Conservation (phyloP, 2,797 vertebrate genomes). For the Helarctos malayanus region DNA sequence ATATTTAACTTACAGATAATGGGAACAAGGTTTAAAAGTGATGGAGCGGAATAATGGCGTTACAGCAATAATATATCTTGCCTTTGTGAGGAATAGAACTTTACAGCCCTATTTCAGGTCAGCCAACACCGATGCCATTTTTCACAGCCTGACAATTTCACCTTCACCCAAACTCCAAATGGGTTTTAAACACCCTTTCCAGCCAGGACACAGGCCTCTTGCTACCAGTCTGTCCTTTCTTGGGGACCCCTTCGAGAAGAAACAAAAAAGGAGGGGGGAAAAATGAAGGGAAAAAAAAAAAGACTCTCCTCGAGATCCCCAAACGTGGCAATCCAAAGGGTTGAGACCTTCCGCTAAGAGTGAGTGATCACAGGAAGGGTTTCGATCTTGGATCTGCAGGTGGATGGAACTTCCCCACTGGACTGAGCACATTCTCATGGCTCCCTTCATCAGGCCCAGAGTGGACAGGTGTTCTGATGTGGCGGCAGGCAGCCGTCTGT, state of each 20-base stretch:
- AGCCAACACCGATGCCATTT: constrained; percentile 90
- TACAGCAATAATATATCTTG: constrained; percentile 93
- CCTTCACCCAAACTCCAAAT: constrained; percentile 90
- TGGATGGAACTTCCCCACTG: background rate
- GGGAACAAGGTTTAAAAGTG: constrained; percentile 94
- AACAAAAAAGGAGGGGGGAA: background rate
- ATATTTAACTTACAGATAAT: constrained; percentile 94
- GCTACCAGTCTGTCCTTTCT: constrained; percentile 7
- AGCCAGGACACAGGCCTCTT: constrained; percentile 80
- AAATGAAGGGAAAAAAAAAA: background rate
- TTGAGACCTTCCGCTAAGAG: background rate
- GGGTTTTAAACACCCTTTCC: constrained; percentile 87
- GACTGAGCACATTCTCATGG: background rate
- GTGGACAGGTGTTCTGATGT: background rate
- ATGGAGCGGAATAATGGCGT: constrained; percentile 93
- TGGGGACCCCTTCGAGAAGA: background rate
- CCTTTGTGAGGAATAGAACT: constrained; percentile 91
- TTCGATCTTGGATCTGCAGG: accelerated
- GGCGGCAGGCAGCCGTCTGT: background rate
- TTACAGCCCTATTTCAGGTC: constrained; percentile 91
- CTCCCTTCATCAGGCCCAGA: accelerated
- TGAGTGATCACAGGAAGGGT: background rate
- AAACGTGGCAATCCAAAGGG: background rate
- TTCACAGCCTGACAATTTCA: constrained; percentile 92
- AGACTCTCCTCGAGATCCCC: background rate